Percentiles rank a stretch among this genome's conserved stretches.
These are phyloP conservation scores for Contarinia nasturtii DNA, from an alignment of 1,140 invertebrate genomes.

Conservation along the genomic window DNA sequence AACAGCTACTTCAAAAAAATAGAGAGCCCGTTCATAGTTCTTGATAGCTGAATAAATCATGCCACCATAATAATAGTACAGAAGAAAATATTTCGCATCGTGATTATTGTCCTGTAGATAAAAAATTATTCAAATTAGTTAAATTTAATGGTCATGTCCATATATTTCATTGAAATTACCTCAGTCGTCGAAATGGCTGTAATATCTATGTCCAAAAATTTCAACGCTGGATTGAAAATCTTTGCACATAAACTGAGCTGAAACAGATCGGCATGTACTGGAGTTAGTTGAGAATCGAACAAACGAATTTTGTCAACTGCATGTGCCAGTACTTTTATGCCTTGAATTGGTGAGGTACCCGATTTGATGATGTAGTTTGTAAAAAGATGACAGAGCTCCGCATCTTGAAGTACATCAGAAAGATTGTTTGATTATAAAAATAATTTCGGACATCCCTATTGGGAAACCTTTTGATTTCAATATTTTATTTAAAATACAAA, in stretches of 20 bases:
- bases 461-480: too few species aligned
- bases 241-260: constrained; percentile 81
- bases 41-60: constrained; percentile 90
- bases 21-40: constrained; percentile 79
- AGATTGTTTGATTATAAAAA: constrained; percentile 3
- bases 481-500: too few species aligned
- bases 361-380: constrained; percentile 58
- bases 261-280: constrained; percentile 83
- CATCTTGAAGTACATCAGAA: constrained; percentile 35
- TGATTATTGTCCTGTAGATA: constrained; percentile 41
- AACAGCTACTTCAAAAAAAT: constrained; percentile 88
- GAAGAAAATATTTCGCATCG: constrained; percentile 80
- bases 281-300: constrained; percentile 73
- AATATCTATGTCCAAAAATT: constrained; percentile 78
- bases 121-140: background rate
- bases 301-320: constrained; percentile 80
- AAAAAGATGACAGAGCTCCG: constrained; percentile 69
- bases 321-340: constrained; percentile 62
- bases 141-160: background rate
- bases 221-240: constrained; percentile 78
- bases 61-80: constrained; percentile 94
- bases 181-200: constrained; percentile 70
- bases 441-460: too few species aligned
- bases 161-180: constrained; percentile 29
- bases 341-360: constrained; percentile 51